A percentile compares a stretch with the other conserved stretches of the same genome.
Evolutionary conservation across 2,113 vertebrate species (phyloP).

Genomic region (Rafetus swinhoei): DNA sequence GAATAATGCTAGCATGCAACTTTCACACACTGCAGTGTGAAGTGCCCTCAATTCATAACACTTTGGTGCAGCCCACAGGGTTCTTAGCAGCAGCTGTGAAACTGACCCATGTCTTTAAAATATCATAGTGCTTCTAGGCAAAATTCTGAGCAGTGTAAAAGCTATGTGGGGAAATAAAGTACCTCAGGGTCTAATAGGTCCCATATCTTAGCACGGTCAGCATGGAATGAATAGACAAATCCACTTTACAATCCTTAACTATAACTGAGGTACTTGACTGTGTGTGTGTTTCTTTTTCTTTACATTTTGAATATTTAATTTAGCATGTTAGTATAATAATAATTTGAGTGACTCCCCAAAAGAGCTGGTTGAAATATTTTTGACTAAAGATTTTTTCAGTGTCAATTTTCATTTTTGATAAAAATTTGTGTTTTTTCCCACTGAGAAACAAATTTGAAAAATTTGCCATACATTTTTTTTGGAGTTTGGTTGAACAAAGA

Average conservation of each 20-base stretch:
- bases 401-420: neutral
- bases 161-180: neutral
- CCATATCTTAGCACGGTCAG: neutral
- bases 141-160: neutral
- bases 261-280: neutral
- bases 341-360: neutral
- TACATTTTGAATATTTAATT: neutral
- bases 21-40: rapidly evolving
- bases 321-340: neutral
- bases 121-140: neutral
- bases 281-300: neutral
- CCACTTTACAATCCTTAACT: rapidly evolving
- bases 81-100: neutral
- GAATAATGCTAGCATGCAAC: neutral
- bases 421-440: too few species aligned
- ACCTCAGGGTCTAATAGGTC: neutral
- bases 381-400: neutral
- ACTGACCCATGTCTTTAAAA: neutral
- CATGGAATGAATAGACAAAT: neutral
- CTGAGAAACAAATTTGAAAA: too few species aligned
- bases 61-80: neutral
- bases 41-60: neutral
- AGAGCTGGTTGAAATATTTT: neutral
- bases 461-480: too few species aligned
- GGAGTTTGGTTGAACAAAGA: too few species aligned